These are phyloP conservation scores for Drosophila novamexicana DNA, from an alignment of 1,140 invertebrate genomes.

Conservation along the genomic window DNA sequence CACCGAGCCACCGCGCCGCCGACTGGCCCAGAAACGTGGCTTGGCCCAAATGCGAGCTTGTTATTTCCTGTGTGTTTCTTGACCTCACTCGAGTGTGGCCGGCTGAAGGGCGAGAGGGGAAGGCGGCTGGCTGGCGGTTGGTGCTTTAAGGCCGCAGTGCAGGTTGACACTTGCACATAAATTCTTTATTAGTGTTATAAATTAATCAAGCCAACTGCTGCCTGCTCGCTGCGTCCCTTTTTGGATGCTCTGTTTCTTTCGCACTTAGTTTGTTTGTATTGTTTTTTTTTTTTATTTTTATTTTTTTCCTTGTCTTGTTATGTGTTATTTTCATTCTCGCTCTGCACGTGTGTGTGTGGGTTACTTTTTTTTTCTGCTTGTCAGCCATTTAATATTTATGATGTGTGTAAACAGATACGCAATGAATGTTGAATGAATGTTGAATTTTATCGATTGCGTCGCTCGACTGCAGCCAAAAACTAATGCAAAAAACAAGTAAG, in stretches of 20 bases:
- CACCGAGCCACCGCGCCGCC: background rate
- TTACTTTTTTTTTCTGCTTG: constrained; percentile 55
- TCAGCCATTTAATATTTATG: constrained; percentile 75
- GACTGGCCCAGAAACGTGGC: background rate
- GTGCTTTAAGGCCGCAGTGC: constrained; percentile 60
- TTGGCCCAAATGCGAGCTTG: constrained; percentile 24
- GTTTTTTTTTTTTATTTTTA: background rate
- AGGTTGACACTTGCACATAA: constrained; percentile 79
- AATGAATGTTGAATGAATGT: constrained; percentile 68
- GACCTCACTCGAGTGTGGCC: constrained; percentile 58
- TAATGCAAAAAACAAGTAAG: constrained; percentile 41
- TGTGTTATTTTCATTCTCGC: constrained; percentile 37
- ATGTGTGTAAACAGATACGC: constrained; percentile 80
- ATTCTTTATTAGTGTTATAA: constrained; percentile 82
- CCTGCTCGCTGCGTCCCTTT: constrained; percentile 27
- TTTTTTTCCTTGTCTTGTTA: constrained; percentile 21
- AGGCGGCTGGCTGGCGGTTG: background rate
- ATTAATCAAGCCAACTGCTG: constrained; percentile 77
- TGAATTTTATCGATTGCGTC: constrained; percentile 71
- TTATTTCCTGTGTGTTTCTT: constrained; percentile 47
- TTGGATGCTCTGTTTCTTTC: constrained; percentile 1
- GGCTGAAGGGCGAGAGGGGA: background rate
- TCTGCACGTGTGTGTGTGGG: constrained; percentile 12
- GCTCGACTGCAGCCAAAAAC: constrained; percentile 42
- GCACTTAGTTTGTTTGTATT: constrained; percentile 2